Base-by-base conservation (phyloP, 2,888 invertebrate species). In the Halocaridina rubra region DNA sequence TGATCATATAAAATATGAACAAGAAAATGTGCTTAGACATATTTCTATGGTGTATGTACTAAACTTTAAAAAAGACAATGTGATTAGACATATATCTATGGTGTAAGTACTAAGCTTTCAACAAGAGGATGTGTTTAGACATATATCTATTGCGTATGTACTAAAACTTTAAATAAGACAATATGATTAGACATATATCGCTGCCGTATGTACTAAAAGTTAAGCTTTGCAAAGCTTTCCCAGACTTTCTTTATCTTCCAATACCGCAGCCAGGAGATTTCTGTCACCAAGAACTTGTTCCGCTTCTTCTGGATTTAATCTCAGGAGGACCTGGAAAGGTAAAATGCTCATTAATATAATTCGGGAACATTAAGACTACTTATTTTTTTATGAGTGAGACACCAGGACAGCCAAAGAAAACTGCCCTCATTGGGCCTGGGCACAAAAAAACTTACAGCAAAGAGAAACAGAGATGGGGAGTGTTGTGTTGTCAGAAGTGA, bases 231-330 rank as follows among this genome's bases (percentile, higher is more conserved):
- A 84, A 22, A 84, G 10, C 27, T 84, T 84, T 29, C 79, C 84
- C 64, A 84, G 57, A 24, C 84, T 79, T 24, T 80, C 80, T 29
- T 59, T 67, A 72, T 96, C 96, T 89, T 94, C 93, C 88, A 98
- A 93, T 89, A 97, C 95, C 78, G 94, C 93, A 22, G 96, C 93
- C 89, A 97, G 93, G 84, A 98, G 92, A 88, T 95, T 94, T 91
- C 95, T 96, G 92, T 98, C 97, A 86, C 94, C 93, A 13, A 98
- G 92, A 7, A 95, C 95, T 69, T 92, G 93, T 88, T 93, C 93
- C 0, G 97, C 94, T 90, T 97, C 97, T 74, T 94, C 93, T 90
- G 95, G 95, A 91, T 97, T 96, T 95, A 97, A 95, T 90, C 95
- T 94, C 89, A 98, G 92, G 87, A 93, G 92, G 27, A 98, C 92